phyloP scores from a whole-genome alignment of 2,113 vertebrate species.

The Bagarius yarrelli region DNA sequence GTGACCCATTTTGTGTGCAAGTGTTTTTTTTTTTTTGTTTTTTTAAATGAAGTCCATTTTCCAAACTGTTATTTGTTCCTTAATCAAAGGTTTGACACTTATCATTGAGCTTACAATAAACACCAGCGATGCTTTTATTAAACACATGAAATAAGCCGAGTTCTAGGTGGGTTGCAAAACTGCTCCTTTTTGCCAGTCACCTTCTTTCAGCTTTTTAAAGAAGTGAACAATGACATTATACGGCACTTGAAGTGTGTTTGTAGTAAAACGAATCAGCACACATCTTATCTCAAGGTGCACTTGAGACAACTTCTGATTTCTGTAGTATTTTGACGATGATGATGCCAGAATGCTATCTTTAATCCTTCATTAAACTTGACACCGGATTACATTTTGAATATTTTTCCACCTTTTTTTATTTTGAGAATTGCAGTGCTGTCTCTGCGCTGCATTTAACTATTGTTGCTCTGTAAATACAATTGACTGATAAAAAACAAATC shows the following conservation, averaged over 20 bases:
- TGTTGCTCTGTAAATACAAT: constrained; percentile 1
- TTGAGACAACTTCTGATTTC: background rate
- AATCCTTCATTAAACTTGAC: constrained; percentile 15
- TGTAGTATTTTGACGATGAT: background rate
- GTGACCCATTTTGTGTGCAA: background rate
- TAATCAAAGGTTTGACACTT: background rate
- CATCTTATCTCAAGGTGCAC: constrained; percentile 2
- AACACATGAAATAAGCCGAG: background rate
- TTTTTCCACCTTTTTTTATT: background rate
- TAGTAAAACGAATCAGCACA: background rate
- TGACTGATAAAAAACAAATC: background rate
- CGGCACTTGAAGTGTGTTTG: background rate
- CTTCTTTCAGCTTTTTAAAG: background rate
- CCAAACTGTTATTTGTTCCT: background rate
- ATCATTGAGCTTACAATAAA: background rate
- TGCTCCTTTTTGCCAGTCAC: background rate
- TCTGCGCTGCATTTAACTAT: background rate
- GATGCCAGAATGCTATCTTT: constrained; percentile 15
- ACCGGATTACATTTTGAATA: background rate
- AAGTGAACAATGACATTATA: constrained; percentile 1
- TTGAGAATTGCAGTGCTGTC: background rate
- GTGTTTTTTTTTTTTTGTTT: background rate
- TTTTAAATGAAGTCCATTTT: background rate
- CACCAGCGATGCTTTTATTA: background rate
- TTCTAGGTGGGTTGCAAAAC: constrained; percentile 13